Evolutionary conservation across 2,888 invertebrate species (phyloP).

Genomic region (Noctua janthe): DNA sequence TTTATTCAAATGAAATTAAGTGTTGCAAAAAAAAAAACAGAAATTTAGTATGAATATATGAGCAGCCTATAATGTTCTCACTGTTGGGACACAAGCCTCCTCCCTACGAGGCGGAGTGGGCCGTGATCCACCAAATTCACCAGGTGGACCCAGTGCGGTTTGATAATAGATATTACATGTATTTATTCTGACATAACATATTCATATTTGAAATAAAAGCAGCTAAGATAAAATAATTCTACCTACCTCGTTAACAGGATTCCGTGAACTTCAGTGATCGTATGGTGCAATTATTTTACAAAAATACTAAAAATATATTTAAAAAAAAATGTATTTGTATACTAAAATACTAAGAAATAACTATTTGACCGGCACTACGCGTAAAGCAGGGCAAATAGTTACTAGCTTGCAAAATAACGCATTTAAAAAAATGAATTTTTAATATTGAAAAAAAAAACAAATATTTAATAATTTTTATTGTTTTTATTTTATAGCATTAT

Average conservation of each 20-base stretch:
- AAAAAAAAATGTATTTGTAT: conserved; percentile 52
- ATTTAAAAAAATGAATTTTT: conserved; percentile 37
- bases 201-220: background rate
- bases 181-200: background rate
- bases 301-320: conserved; percentile 67
- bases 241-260: conserved; percentile 44
- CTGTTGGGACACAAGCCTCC: background rate
- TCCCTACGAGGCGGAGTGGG: background rate
- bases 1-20: conserved; percentile 27
- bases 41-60: background rate
- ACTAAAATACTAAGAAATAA: conserved; percentile 59
- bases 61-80: background rate
- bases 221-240: conserved; percentile 16
- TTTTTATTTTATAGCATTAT: conserved; percentile 64
- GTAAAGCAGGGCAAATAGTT: conserved; percentile 44
- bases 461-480: conserved; percentile 41
- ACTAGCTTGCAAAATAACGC: conserved; percentile 58
- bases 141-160: background rate
- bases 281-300: conserved; percentile 76
- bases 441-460: conserved; percentile 34
- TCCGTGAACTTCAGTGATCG: conserved; percentile 67
- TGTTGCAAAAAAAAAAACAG: background rate
- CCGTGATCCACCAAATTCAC: background rate
- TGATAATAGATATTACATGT: background rate
- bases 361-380: conserved; percentile 30